Percentiles rank a stretch among this genome's conserved stretches.
Conservation (phyloP, 2,797 vertebrate genomes). For the Megalops cyprinoides region DNA sequence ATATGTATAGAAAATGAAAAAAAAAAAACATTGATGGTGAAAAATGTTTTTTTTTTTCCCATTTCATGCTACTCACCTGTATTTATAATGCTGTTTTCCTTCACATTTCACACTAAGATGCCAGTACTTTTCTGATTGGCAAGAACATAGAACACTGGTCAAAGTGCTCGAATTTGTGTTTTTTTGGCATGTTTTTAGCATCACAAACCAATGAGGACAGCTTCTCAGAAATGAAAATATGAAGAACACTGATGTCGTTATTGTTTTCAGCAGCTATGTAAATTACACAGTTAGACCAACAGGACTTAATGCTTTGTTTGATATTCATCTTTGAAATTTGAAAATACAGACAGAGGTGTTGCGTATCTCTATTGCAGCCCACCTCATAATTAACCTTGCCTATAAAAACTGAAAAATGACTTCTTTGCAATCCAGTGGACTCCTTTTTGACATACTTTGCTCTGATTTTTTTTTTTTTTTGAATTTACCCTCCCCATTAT, state of each 20-base stretch:
- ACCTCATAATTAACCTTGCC: background rate
- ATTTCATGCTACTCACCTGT: constrained; percentile 42
- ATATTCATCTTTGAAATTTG: background rate
- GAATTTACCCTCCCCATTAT: background rate
- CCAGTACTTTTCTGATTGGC: constrained; percentile 29
- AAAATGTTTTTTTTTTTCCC: constrained; percentile 21
- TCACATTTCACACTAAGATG: constrained; percentile 22
- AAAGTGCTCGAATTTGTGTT: background rate
- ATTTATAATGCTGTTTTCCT: constrained; percentile 53
- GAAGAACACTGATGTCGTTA: background rate
- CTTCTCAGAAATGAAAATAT: background rate
- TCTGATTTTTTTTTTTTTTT: background rate
- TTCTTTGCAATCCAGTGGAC: background rate
- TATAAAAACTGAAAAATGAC: background rate
- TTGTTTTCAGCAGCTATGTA: too few species aligned
- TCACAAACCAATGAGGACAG: constrained; percentile 26
- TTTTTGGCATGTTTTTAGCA: background rate
- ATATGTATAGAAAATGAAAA: constrained; percentile 57
- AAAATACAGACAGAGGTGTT: background rate
- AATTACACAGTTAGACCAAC: background rate
- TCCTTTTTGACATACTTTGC: background rate
- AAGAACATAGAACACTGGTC: background rate
- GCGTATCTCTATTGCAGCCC: constrained; percentile 1
- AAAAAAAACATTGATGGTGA: constrained; percentile 26
- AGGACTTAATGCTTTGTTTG: background rate